Evolutionary conservation across 2,888 invertebrate genomes (phyloP).

Genomic region (Nebria salina): DNA sequence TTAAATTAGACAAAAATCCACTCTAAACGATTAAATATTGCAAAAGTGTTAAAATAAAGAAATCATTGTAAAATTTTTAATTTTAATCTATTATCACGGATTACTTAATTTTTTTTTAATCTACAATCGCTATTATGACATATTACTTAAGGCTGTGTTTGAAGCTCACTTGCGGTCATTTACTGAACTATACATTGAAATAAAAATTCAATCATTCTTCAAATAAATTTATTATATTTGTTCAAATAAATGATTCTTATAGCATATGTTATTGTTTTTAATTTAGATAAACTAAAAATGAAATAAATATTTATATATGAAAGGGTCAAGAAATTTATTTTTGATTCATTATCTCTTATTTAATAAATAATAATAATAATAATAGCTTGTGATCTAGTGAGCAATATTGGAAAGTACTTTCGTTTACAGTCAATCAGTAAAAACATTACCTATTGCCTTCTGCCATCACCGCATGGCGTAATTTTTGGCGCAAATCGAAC

Average conservation of each 20-base stretch:
- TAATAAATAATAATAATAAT: background rate
- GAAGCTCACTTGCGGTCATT: no score
- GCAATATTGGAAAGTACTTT: slow-evolving; percentile 37
- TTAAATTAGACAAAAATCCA: no score
- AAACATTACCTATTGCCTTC: background rate
- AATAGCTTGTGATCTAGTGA: background rate
- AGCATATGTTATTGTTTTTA: background rate
- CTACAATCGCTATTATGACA: background rate
- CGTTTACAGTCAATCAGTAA: slow-evolving; percentile 1
- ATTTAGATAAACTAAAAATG: background rate
- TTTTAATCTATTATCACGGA: background rate
- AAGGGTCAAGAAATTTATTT: no score
- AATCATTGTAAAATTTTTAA: background rate
- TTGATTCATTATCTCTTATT: background rate
- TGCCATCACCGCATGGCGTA: background rate
- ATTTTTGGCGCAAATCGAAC: slow-evolving; percentile 14
- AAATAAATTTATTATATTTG: background rate
- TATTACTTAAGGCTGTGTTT: no score
- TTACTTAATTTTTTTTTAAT: background rate
- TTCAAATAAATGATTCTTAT: background rate
- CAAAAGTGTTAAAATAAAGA: background rate
- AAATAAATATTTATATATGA: background rate
- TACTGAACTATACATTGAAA: no score
- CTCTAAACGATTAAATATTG: background rate
- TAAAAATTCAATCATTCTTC: background rate